phyloP scores from a whole-genome alignment of 1,140 invertebrate species.

The Mercenaria mercenaria region DNA sequence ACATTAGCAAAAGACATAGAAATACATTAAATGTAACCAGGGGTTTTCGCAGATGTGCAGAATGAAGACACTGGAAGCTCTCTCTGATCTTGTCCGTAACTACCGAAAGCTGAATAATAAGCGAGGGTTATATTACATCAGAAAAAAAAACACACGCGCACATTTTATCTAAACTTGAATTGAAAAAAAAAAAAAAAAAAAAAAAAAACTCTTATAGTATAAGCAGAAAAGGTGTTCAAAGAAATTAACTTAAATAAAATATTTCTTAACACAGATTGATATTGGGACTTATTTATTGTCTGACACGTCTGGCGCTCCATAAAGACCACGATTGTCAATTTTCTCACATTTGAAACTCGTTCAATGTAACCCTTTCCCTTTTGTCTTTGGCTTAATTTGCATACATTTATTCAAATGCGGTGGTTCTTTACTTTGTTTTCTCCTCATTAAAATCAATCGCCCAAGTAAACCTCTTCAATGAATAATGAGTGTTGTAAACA shows the following conservation, averaged over 20 bases:
- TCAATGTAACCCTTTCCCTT: constrained; percentile 30
- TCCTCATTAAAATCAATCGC: constrained; percentile 56
- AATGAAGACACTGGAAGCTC: no score
- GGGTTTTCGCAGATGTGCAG: no score
- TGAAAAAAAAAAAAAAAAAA: background rate
- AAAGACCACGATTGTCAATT: constrained; percentile 31
- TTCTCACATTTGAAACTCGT: constrained; percentile 62
- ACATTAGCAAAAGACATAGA: no score
- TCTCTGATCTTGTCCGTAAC: no score
- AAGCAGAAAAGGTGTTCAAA: no score
- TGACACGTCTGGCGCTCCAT: background rate
- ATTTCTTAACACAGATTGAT: background rate
- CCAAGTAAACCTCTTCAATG: constrained; percentile 25
- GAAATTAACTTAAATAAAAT: background rate
- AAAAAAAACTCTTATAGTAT: no score
- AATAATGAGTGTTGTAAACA: constrained; percentile 31
- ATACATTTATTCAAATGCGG: constrained; percentile 66
- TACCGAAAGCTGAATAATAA: no score
- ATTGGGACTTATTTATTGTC: constrained; percentile 20
- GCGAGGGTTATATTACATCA: no score
- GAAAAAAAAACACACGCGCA: no score
- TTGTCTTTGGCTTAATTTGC: constrained; percentile 57
- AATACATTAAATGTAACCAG: background rate
- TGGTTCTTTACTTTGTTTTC: constrained; percentile 24
- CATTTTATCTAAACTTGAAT: no score